A percentile compares a stretch with the other conserved stretches of the same genome.
Evolutionary conservation across 2,113 vertebrate species (phyloP).

Genomic region (Triplophysa tibetana): DNA sequence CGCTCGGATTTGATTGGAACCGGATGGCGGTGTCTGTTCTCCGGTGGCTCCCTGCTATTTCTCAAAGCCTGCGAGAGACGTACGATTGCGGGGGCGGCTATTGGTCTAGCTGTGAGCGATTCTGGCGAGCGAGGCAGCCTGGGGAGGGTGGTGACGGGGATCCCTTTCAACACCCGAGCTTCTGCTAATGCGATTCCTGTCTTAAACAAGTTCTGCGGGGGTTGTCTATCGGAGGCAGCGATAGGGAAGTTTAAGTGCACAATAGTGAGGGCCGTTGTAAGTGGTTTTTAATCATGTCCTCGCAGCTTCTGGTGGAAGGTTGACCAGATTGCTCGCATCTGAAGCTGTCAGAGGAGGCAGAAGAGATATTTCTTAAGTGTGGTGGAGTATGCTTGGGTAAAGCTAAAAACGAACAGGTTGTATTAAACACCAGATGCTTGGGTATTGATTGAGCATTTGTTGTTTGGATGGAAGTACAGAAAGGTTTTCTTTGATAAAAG

Average conservation of each 20-base stretch:
- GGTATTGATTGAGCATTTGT: background rate
- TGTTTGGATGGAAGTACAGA: background rate
- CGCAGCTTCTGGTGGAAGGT: background rate
- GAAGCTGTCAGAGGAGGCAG: background rate
- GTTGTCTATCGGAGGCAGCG: constrained; percentile 27
- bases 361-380: background rate
- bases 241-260: constrained; percentile 29
- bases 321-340: background rate
- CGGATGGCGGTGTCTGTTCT: background rate
- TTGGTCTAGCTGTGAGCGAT: constrained; percentile 17
- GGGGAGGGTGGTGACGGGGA: background rate
- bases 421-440: constrained; percentile 23
- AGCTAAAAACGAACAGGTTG: background rate
- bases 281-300: constrained; percentile 40
- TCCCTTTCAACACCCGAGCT: constrained; percentile 12
- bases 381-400: background rate
- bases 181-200: constrained; percentile 45
- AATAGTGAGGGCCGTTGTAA: constrained; percentile 27
- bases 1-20: background rate
- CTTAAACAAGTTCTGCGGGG: constrained; percentile 17
- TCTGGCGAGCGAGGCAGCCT: background rate
- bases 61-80: constrained; percentile 3
- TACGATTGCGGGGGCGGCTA: constrained; percentile 33
- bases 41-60: constrained; percentile 16
- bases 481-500: constrained; percentile 18